A percentile compares a stretch with the other conserved stretches of the same genome.
Evolutionary conservation across 1,140 invertebrate species (phyloP).

Genomic region (Leptopilina clavipes): DNA sequence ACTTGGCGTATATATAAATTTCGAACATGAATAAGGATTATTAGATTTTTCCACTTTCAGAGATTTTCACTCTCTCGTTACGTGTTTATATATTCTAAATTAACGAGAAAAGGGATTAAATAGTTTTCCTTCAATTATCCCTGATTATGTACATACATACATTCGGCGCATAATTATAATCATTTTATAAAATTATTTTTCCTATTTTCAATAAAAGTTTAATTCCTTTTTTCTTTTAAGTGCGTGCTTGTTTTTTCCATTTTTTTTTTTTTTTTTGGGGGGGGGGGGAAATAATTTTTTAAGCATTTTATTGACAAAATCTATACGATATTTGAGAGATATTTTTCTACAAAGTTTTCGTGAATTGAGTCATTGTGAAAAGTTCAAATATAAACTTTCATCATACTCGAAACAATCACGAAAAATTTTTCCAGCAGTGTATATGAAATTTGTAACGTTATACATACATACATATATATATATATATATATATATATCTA

Average conservation of each 20-base stretch:
- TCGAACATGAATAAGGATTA: slow-evolving; percentile 54
- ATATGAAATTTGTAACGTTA: neutral
- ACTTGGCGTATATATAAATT: slow-evolving; percentile 37
- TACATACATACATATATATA: too few species aligned
- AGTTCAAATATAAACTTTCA: neutral
- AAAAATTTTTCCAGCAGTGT: neutral
- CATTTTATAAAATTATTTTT: neutral
- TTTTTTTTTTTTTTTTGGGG: too few species aligned
- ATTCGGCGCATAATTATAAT: neutral
- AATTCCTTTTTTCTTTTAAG: too few species aligned
- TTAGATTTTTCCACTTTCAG: slow-evolving; percentile 49
- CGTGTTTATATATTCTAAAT: slow-evolving; percentile 61
- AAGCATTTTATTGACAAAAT: too few species aligned
- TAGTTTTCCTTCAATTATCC: slow-evolving; percentile 47
- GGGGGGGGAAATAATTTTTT: too few species aligned
- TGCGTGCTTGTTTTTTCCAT: too few species aligned
- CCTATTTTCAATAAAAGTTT: too few species aligned
- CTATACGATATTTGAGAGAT: too few species aligned
- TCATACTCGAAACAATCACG: neutral
- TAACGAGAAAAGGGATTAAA: slow-evolving; percentile 59
- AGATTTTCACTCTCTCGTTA: slow-evolving; percentile 60
- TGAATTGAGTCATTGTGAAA: too few species aligned
- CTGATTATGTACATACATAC: neutral
- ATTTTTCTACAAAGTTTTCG: too few species aligned
- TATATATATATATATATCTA: neutral